Base-by-base conservation (phyloP, 2,888 invertebrate genomes). In the Zeuzera pyrina region DNA sequence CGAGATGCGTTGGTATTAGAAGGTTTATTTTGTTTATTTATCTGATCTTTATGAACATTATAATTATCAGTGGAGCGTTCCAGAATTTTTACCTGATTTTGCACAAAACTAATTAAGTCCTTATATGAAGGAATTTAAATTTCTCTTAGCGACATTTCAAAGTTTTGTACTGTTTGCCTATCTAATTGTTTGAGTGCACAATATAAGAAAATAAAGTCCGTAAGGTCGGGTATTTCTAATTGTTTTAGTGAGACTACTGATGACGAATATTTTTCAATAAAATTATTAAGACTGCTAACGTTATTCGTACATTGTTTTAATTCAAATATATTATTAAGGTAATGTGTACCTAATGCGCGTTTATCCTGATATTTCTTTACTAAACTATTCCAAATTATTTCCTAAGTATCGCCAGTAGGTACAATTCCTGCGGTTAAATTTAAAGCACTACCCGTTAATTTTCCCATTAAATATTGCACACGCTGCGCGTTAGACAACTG, bases 401-500 rank as follows among this genome's bases (percentile, higher is more conserved):
- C 8, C 7, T 34, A 34, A 7, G 34, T 30, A 7, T 34, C 30
- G 10, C 34, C 26, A 2, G 26, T 27, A 25, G 34, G 34, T 14
- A 34, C 30, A 8, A 34, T 21, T 25, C 34, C 30, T 12, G 30
- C 34, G 7, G 25, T 13, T 1, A 33, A 4, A 4, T 28, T 26
- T 15, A 33, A 15, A 2, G 34, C 33, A 11, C 15, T 15, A 13
- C 28, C 13, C 3, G 31, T 31, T 8, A 37, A 15, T 31, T 34
- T 37, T 14, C 37, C 29, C n/a, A 37, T 21, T 15, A 34, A 31
- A 33, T 37, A 37, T 10, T 37, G 34, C 21, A 37, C 31, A 2
- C 37, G 31, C 12, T 37, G 37, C 26, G 37, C 31, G 13, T 34
- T 29, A 6, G 29, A 21, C 15, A 33, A n/a, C 6, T 25, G 10